Conservation (phyloP, 2,888 invertebrate species). For the Pachliopta kotzebuea region DNA sequence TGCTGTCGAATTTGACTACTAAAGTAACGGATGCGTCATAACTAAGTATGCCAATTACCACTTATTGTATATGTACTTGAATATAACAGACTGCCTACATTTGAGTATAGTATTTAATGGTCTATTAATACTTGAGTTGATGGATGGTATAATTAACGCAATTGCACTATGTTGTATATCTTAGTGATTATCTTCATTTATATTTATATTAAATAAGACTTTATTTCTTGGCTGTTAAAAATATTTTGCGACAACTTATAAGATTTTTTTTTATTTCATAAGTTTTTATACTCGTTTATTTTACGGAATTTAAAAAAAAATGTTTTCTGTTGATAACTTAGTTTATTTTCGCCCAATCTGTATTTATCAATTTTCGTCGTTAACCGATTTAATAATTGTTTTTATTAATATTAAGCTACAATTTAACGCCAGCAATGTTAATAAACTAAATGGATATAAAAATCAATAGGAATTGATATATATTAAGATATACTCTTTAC, state of each 20-base stretch:
- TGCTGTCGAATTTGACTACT: constrained; percentile 15
- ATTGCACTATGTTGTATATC: constrained; percentile 23
- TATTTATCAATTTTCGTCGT: too few species aligned
- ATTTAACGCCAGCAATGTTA: too few species aligned
- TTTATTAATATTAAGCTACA: too few species aligned
- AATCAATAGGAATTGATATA: too few species aligned
- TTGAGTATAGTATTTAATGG: constrained; percentile 25
- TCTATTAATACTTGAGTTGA: constrained; percentile 25
- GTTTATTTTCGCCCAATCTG: too few species aligned
- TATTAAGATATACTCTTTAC: too few species aligned
- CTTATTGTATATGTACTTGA: constrained; percentile 19
- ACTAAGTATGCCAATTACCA: constrained; percentile 20
- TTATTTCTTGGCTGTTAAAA: constrained; percentile 51
- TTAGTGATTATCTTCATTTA: constrained; percentile 38
- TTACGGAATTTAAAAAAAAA: too few species aligned
- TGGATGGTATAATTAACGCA: constrained; percentile 27
- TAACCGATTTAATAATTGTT: too few species aligned
- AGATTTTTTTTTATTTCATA: constrained; percentile 35
- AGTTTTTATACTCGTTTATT: too few species aligned
- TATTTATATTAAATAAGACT: constrained; percentile 44
- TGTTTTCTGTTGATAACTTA: too few species aligned
- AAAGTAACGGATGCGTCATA: constrained; percentile 19
- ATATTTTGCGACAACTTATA: constrained; percentile 69
- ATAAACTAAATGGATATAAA: too few species aligned
- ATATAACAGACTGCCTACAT: background rate